A percentile compares a stretch with the other conserved stretches of the same genome.
phyloP scores from a whole-genome alignment of 2,888 invertebrate species.

The Epistrophe grossulariae region DNA sequence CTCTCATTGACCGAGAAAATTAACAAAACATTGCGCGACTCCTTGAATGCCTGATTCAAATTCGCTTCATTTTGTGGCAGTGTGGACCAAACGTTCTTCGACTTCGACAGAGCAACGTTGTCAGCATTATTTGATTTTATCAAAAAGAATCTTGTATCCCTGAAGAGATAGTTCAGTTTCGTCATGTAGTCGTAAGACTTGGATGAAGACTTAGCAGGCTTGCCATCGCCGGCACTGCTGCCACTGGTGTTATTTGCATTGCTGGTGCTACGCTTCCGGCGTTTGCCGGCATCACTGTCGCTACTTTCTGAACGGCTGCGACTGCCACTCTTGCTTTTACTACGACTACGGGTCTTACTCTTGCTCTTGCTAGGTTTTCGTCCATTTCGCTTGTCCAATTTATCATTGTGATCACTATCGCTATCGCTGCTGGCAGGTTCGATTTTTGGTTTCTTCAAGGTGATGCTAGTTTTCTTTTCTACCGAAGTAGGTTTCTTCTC shows the following conservation, averaged over 20 bases:
- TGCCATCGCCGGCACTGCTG: conserved; percentile 76
- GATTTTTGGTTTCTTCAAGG: conserved; percentile 68
- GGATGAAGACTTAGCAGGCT: conserved; percentile 82
- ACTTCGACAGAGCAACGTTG: conserved; percentile 97
- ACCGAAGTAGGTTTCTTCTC: conserved; percentile 45
- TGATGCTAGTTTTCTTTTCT: conserved; percentile 56
- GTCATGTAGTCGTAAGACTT: conserved; percentile 94
- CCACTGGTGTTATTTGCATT: conserved; percentile 70
- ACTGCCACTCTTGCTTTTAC: conserved; percentile 43
- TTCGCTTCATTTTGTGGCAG: conserved; percentile 98
- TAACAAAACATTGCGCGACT: conserved; percentile 96
- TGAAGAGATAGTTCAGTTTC: conserved; percentile 96
- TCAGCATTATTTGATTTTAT: conserved; percentile 99
- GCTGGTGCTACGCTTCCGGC: conserved; percentile 78
- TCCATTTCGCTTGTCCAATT: conserved; percentile 54
- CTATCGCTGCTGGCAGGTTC: conserved; percentile 72
- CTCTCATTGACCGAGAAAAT: conserved; percentile 99
- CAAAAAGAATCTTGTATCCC: conserved; percentile 97
- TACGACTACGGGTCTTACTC: conserved; percentile 46
- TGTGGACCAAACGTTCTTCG: conserved; percentile 98
- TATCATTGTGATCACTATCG: conserved; percentile 62
- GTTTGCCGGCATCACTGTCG: conserved; percentile 51
- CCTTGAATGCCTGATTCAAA: conserved; percentile 96
- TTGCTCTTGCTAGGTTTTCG: conserved; percentile 67
- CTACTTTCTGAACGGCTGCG: conserved; percentile 36